Evolutionary conservation across 2,113 vertebrate genomes (phyloP), one percentile per base, ranked within the genome.

Genomic region (Periophthalmus modestus): DNA sequence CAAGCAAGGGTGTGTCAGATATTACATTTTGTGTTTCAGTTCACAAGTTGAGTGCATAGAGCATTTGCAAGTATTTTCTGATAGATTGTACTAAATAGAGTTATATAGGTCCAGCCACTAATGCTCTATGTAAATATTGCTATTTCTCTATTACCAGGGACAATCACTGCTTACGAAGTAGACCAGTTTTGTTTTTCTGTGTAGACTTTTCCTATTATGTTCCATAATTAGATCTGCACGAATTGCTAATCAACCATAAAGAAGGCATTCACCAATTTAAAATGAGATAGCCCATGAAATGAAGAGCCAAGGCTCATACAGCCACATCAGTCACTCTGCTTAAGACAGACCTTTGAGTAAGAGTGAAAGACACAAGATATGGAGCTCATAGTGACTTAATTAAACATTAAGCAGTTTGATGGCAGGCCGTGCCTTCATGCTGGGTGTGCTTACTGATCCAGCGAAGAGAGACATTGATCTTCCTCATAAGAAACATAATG

Each of bases 241-340:
- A 94, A 93, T 93, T 91, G 88, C 88, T 93, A 93, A 94, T 94
- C 92, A 93, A 89, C 82, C 90, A 75, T 92, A 89, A 91, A 91
- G 87, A 89, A 91, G 89, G 89, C 91, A 93, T 92, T 90, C 83
- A 81, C 88, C 88, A 92, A 93, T 94, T 92, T 92, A 90, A 92
- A 92, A 93, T 85, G 91, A 92, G 92, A 94, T 93, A 90, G 90
- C 77, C 92, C 91, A 91, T 92, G 93, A 93, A 93, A 93, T 94
- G 90, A 94, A 91, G 88, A 89, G 89, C 79, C 77, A 78, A 78
- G 87, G 74, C 78, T 83, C 86, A 86, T 70, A 85, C 61, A 67
- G 82, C 78, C 79, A 84, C 87, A 89, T 88, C 88, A 86, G 86
- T 89, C 85, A 84, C 88, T 87, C 90, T 80, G 80, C 91, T 72